These are phyloP conservation scores for Epizoanthus ramosus DNA, from an alignment of 92 coral and sea anemone genomes.

Conservation along the genomic window DNA sequence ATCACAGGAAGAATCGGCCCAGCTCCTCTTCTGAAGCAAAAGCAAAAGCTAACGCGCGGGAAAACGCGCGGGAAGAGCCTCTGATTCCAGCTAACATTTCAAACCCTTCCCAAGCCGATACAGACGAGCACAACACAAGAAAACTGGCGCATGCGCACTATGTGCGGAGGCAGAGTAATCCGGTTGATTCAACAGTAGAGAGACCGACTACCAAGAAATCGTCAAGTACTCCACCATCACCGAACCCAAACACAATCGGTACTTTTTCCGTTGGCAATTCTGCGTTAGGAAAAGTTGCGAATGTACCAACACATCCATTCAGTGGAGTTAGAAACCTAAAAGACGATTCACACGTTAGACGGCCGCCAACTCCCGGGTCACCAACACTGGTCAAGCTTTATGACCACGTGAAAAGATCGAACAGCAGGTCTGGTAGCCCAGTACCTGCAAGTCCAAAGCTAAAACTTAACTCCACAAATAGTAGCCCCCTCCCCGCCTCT, in stretches of 20 bases:
- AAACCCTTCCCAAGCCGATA: neutral
- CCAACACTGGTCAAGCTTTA: constrained; percentile 18
- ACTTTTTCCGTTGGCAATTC: neutral
- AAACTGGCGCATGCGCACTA: neutral
- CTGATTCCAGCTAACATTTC: neutral
- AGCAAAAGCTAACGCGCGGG: neutral
- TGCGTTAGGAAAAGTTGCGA: neutral
- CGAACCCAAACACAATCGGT: neutral
- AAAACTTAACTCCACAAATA: constrained; percentile 1
- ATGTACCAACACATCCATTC: neutral
- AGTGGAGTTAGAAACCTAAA: neutral
- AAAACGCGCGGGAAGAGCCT: neutral
- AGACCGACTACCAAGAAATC: neutral
- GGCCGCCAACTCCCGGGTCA: neutral
- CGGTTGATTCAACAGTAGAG: neutral
- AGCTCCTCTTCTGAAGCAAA: constrained; percentile 1
- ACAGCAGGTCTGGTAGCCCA: constrained; percentile 15
- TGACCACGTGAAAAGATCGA: constrained; percentile 15
- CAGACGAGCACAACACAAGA: neutral
- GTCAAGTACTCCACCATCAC: constrained; percentile 16
- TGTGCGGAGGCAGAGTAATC: constrained; percentile 1
- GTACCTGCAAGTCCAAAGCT: constrained; percentile 1
- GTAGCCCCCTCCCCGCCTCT: neutral
- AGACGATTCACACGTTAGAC: neutral
- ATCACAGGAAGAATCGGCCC: neutral